Conservation (phyloP, 2,113 vertebrate genomes). For the Oxygymnocypris stewartii region DNA sequence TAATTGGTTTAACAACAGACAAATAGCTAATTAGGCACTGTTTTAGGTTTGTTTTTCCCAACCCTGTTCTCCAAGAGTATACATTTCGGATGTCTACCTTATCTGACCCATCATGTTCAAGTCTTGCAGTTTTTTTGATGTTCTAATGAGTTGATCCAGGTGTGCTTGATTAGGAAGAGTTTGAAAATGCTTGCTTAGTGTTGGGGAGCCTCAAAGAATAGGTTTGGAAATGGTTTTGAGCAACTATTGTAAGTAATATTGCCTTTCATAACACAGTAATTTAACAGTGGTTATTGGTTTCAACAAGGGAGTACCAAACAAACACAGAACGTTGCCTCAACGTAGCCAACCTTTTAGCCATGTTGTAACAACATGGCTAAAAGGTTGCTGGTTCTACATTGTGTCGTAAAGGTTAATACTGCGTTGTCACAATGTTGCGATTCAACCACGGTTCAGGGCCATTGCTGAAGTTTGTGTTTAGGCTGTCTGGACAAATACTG, state of each 20-base stretch:
- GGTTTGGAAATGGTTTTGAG: not conserved
- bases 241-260: not conserved
- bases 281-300: not conserved
- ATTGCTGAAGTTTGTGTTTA: too few species aligned
- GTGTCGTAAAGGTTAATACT: too few species aligned
- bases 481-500: too few species aligned
- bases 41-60: not conserved
- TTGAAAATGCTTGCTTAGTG: not conserved
- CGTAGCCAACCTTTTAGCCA: too few species aligned
- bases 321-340: too few species aligned
- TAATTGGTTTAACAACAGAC: not conserved
- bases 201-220: not conserved
- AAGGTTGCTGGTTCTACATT: too few species aligned
- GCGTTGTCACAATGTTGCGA: too few species aligned
- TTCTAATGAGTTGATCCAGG: not conserved
- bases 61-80: not conserved
- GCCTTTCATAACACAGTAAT: not conserved
- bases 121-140: not conserved
- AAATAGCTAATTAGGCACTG: not conserved
- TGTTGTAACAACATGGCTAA: too few species aligned
- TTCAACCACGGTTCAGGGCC: too few species aligned
- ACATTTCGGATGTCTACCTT: not conserved
- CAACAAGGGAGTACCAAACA: not conserved
- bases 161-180: not conserved
- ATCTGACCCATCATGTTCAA: not conserved